Conservation (phyloP, 1,140 invertebrate species). For the Acromyrmex echinatior region DNA sequence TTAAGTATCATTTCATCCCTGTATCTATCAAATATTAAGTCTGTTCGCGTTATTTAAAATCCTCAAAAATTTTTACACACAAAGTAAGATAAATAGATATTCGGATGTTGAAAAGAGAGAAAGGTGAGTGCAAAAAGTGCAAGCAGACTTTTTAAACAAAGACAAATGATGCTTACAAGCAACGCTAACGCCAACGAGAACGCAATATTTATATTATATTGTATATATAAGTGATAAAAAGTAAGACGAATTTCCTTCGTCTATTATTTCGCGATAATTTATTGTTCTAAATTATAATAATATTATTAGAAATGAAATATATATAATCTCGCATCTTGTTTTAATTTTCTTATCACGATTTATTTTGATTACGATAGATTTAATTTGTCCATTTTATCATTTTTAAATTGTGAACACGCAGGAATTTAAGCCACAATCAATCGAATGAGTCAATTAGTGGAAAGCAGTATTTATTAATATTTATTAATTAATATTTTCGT, state of each 20-base stretch:
- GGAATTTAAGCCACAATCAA: background rate
- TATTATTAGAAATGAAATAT: background rate
- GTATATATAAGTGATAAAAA: no score
- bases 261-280: background rate
- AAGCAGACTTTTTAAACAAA: no score
- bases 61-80: no score
- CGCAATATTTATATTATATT: no score
- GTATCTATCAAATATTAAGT: no score
- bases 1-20: no score
- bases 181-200: no score
- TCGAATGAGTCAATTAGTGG: background rate
- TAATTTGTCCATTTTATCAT: background rate
- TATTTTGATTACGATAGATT: background rate
- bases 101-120: no score
- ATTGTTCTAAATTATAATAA: background rate
- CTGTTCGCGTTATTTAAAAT: no score
- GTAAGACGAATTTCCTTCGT: background rate
- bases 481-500: conserved; percentile 13
- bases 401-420: background rate
- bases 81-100: no score
- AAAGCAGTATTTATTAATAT: background rate
- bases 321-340: background rate
- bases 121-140: no score
- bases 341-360: background rate
- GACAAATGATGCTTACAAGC: no score